Evolutionary conservation across 64 coral and sea anemone genomes (phyloP).

Genomic region (Montipora efflorescens): DNA sequence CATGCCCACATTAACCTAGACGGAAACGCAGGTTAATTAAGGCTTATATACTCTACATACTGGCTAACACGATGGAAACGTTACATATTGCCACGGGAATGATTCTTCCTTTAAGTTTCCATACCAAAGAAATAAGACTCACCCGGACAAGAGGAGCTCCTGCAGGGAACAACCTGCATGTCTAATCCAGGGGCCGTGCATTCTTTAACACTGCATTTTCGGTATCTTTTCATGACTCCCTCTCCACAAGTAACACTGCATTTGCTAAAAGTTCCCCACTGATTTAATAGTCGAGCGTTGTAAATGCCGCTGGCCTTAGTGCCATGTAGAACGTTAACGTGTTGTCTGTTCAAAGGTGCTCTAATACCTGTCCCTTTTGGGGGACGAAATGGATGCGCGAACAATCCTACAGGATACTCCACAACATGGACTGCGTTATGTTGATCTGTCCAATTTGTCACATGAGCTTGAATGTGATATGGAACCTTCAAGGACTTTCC

Average conservation of each 20-base stretch:
- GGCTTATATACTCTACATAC: too few species aligned
- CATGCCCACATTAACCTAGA: too few species aligned
- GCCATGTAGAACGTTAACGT: not conserved
- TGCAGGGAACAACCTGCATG: constrained; percentile 67
- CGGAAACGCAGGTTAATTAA: too few species aligned
- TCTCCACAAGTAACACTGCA: constrained; percentile 83
- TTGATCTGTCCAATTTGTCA: not conserved
- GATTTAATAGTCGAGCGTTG: not conserved
- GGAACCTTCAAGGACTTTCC: not conserved
- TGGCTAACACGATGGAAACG: too few species aligned
- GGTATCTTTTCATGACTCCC: constrained; percentile 70
- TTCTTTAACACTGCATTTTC: constrained; percentile 67
- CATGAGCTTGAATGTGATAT: not conserved
- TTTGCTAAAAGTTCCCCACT: constrained; percentile 76
- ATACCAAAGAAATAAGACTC: not conserved
- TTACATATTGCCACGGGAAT: too few species aligned
- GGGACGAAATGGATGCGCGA: not conserved
- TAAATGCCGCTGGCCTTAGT: constrained; percentile 12
- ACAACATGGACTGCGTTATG: not conserved
- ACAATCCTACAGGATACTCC: not conserved
- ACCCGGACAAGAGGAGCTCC: constrained; percentile 77
- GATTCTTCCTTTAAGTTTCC: not conserved
- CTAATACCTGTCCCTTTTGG: not conserved
- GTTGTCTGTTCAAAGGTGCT: not conserved
- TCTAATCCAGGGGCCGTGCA: constrained; percentile 66